Base-by-base conservation (phyloP, 2,888 invertebrate species). In the Amiota communis region DNA sequence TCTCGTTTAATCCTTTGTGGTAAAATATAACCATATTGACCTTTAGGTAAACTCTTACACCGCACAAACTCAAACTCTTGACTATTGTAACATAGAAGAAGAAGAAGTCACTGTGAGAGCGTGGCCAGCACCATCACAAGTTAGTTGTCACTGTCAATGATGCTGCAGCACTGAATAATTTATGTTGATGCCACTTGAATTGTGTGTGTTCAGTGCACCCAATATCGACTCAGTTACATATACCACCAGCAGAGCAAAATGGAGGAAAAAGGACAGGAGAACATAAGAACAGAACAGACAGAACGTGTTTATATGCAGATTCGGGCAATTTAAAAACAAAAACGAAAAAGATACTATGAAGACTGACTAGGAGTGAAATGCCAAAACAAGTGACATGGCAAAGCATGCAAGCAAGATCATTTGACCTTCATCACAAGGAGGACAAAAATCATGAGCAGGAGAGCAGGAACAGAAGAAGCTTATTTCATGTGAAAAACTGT, bases 121-220 rank as follows among this genome's bases (percentile, higher is more conserved):
- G n/a, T 68, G 67, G 51, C 67, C 53, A 51, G 65, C 49, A 65
- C 6, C 57, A 53, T n/a, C 53, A 15, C 53, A 53, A 53, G 36
- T 36, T 36, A 36, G 53, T 12, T 12, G 53, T 51, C 53, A 47
- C 47, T 57, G 57, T 76, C 81, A 86, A 83, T 83, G 83, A 83
- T 78, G 86, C 79, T 83, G 80, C 77, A 80, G 83, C 84, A 86
- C 79, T 76, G 84, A 79, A 80, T 83, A 84, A 83, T 83, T 86
- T 86, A 86, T 83, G 78, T 75, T 83, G 86, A 84, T 84, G 83
- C 83, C 78, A 73, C 77, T 76, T 78, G 76, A 80, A 77, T 75
- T 80, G 78, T 77, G 77, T 77, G 77, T 82, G 71, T 74, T 77
- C 78, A 78, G 80, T 85, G 86, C 77, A 36, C 36, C 36, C 80